Base-by-base conservation (phyloP, 2,797 vertebrate species). In the Choloepus didactylus region DNA sequence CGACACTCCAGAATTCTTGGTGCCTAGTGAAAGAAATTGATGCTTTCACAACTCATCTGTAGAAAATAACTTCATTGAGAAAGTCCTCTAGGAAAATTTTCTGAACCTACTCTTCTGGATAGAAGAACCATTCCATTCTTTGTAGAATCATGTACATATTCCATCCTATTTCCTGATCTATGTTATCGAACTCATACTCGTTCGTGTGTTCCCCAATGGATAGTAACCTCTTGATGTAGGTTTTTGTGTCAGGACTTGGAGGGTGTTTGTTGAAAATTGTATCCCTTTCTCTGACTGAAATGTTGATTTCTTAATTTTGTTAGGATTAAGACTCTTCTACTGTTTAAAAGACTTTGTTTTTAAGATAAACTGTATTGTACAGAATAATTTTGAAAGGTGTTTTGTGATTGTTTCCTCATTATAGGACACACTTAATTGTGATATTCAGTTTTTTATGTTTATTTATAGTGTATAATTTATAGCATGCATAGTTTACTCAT, bases 251-350 rank as follows among this genome's bases (percentile, higher is more conserved):
- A 54, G 2, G 56, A 41, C 67, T 66, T 31, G 59, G 49, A 86
- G 80, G 51, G 19, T 46, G 25, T 82, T 49, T 66, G 25, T 29
- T 81, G 51, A 80, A 23, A 59, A 27, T 6, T 51, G 3, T 6
- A 9, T 80, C 35, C 35, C 46, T 93, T 46, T 89, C 84, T 91
- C 77, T 69, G n/a, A 41, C 72, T 29, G 54, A 94, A 89, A 29
- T 60, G 38, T 79, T 75, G 76, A 89, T 44, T 66, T 56, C 2
- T 82, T 67, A 25, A 51, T 77, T 60, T 81, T 51, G 59, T 72
- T 66, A 49, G 44, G 35, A 41, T 82, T 31, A 83, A 82, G 21
- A 79, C 66, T 70, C 31, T 89, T 90, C 23, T 67, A 9, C 27
- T 46, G 8, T 16, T 72, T 92, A 79, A 73, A 92, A 72, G 46